Percentiles rank a stretch among this genome's conserved stretches.
Evolutionary conservation across 2,113 vertebrate species (phyloP).

Genomic region (Pterocles burchelli): DNA sequence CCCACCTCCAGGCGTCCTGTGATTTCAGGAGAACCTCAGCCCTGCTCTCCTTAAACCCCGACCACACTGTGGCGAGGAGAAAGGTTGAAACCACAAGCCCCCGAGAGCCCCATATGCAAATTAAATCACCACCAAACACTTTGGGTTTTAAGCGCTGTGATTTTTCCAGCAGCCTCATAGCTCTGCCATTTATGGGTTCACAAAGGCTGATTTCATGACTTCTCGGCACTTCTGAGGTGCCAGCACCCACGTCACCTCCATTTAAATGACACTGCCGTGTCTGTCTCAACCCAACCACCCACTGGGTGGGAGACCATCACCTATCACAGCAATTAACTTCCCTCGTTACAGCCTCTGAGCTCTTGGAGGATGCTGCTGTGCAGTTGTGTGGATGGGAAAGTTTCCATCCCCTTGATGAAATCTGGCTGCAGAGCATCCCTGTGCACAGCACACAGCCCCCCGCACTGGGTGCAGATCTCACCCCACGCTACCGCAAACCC

Average conservation of each 20-base stretch:
- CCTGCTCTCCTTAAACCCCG: neutral
- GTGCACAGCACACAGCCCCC: neutral
- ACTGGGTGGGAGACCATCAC: neutral
- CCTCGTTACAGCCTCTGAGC: neutral
- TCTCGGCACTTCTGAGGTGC: neutral
- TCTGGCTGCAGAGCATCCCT: neutral
- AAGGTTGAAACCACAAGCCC: conserved; percentile 1
- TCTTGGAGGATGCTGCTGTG: neutral
- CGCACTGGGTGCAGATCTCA: neutral
- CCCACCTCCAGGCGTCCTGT: neutral
- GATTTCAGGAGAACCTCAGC: neutral
- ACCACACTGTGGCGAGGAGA: neutral
- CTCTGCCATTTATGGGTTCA: neutral
- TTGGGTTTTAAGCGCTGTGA: neutral
- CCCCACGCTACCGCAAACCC: neutral
- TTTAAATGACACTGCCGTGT: neutral
- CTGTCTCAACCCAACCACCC: neutral
- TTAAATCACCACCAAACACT: neutral
- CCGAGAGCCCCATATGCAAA: conserved; percentile 25
- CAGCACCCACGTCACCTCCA: neutral
- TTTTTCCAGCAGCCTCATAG: neutral
- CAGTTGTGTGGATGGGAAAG: neutral
- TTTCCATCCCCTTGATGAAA: neutral
- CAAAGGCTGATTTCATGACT: conserved; percentile 3
- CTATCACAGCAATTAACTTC: neutral